Base-by-base conservation (phyloP, 2,888 invertebrate species). In the Quadroppia sp. region DNA sequence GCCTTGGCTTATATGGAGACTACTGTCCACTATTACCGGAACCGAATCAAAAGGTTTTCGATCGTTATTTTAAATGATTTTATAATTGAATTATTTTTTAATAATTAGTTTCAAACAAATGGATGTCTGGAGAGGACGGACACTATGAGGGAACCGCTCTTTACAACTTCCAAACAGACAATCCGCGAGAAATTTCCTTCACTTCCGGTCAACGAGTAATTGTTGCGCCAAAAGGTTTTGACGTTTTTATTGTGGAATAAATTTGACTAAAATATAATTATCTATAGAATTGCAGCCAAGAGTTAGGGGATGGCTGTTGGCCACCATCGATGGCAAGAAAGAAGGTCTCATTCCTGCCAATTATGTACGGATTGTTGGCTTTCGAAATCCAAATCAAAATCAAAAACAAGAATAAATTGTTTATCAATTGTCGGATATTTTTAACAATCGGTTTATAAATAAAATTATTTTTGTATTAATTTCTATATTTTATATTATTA, bases 1-100 rank as follows among this genome's bases (percentile, higher is more conserved):
- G 13, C 97, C 98, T 0, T 97, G 94, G 85, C 85, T 98, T 67
- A 89, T 95, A 76, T 90, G 91, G 85, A 90, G 89, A 82, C 86
- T 94, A 82, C 82, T 94, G 76, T 88, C 87, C 32, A 81, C 83
- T 4, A 80, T 83, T 79, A 80, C 80, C 15, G 77, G 76, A 28
- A 74, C 77, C 4, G 79, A 78, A 25, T 28, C 40, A 36, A 80
- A 80, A 77, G 75, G 79, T 79, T 73, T 64, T 73, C 45, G 15
- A 2, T 23, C 20, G 1, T 11, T 30, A 40, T 4, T 40, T 9
- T 20, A 32, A 59, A 20, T 20, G n/a, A 45, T 69, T 45, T 42
- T 1, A 42, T 30, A 40, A 42, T 42, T 69, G 13, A 67, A 61
- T 59, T 59, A 13, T 50, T 74, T 30, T 32, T 28, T 17, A 2